Evolutionary conservation across 2,888 invertebrate species (phyloP), one percentile per base, ranked within the genome.

Genomic region (Drosophila buzzatii): DNA sequence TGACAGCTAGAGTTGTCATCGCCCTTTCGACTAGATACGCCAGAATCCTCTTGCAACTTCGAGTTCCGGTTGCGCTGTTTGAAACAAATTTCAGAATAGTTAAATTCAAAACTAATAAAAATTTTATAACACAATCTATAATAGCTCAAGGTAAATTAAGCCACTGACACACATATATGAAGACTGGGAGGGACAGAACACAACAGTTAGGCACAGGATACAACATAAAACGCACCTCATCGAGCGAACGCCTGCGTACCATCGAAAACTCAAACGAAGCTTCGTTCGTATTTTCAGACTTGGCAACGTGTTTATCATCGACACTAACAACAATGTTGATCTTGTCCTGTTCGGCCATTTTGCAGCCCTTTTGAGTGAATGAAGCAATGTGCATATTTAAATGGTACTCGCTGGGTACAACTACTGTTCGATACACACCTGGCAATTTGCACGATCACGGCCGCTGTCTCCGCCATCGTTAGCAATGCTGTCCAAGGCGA

Each of bases 21-120:
- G 33, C 94, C 94, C 76, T 95, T 94, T 18, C 93, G 92, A 76
- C 92, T 92, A 1, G 93, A 93, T 3, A 94, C 94, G 51, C 95
- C 95, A 0, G 92, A 92, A 60, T 92, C 92, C 70, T 92, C 93
- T 52, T 89, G 89, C 1, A 65, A 72, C 70, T 92, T 92, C 0
- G 85, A 89, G 3, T 71, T 75, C 3, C 91, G 91, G 59, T 84
- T 89, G 10, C 91, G 91, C 91, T 85, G 55, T 14, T 56, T 47
- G 10, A 47, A 12, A 33, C 20, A 23, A 35, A 27, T 47, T 5
- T 7, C 0, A 2, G 3, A 55, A 12, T 9, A 52, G 35, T 35
- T 52, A 20, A 37, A 9, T 16, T 9, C 8, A 14, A 14, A 20
- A 52, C 7, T 18, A 20, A 33, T 35, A 10, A 14, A 20, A 35